A percentile compares a stretch with the other conserved stretches of the same genome.
Conservation (phyloP, 2,113 vertebrate species). For the Zingel zingel region DNA sequence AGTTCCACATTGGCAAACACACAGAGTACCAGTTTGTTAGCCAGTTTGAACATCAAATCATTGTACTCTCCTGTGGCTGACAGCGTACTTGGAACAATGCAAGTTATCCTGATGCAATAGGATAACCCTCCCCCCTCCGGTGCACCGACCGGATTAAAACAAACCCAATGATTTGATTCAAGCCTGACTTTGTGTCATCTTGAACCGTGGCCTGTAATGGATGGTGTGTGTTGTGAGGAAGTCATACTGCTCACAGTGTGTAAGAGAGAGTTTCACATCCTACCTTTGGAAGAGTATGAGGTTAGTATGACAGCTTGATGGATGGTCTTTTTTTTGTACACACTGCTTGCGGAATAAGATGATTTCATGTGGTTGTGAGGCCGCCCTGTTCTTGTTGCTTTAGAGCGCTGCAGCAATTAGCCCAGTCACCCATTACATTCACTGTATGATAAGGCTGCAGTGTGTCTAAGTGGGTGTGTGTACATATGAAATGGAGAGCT, state of each 20-base stretch:
- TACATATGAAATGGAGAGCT: conserved; percentile 25
- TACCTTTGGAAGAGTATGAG: conserved; percentile 66
- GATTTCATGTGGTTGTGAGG: conserved; percentile 71
- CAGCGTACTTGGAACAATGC: conserved; percentile 25
- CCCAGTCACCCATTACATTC: conserved; percentile 64
- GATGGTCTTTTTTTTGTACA: conserved; percentile 52
- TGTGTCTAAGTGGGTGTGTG: conserved; percentile 54
- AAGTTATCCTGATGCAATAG: conserved; percentile 8
- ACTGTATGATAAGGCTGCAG: conserved; percentile 61
- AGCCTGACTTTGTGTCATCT: conserved; percentile 10
- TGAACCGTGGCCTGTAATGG: conserved; percentile 13
- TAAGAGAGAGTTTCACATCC: conserved; percentile 39
- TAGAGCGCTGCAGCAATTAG: conserved; percentile 68
- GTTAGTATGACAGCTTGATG: conserved; percentile 67
- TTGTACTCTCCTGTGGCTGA: background rate
- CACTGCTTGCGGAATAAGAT: conserved; percentile 49
- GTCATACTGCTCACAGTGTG: conserved; percentile 31
- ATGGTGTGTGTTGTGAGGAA: conserved; percentile 31
- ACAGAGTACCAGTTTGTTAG: background rate
- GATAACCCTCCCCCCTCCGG: too few relatives aligned
- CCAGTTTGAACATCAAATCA: conserved; percentile 23
- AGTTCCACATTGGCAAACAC: conserved; percentile 23
- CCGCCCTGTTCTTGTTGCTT: conserved; percentile 49
- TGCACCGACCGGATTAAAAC: background rate
- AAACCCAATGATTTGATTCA: conserved; percentile 8